These are phyloP conservation scores for Adoxophyes honmai DNA, from an alignment of 1,140 invertebrate species.

Conservation along the genomic window DNA sequence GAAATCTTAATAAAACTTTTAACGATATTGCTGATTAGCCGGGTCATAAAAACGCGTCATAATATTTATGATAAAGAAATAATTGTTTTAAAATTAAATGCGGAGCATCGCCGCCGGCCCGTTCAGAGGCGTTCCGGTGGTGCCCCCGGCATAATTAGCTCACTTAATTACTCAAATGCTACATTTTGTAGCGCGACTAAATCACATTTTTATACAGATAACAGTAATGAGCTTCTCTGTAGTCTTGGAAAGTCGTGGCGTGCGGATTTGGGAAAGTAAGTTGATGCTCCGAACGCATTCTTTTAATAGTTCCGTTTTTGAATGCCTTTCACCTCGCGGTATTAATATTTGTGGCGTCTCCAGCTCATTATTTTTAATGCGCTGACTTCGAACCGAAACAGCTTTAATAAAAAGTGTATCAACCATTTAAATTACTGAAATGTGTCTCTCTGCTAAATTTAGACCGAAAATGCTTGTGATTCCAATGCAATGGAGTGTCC, in stretches of 20 bases:
- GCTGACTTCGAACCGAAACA: slow-evolving; percentile 6
- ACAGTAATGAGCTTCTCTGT: slow-evolving; percentile 19
- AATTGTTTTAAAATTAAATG: neutral
- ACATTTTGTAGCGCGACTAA: slow-evolving; percentile 25
- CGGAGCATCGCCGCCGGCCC: neutral
- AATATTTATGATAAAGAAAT: too few species aligned
- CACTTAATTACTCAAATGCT: slow-evolving; percentile 39
- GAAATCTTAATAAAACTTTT: too few species aligned
- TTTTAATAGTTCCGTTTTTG: slow-evolving; percentile 30
- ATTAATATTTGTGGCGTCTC: slow-evolving; percentile 17
- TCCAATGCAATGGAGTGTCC: too few species aligned
- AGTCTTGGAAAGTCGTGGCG: slow-evolving; percentile 30
- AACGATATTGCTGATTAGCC: too few species aligned
- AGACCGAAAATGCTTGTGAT: too few species aligned
- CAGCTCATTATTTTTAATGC: slow-evolving; percentile 15
- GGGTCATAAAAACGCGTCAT: too few species aligned
- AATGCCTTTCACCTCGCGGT: slow-evolving; percentile 31
- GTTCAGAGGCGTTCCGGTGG: slow-evolving; percentile 26
- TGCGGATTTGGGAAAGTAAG: slow-evolving; percentile 41
- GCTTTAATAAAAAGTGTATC: neutral
- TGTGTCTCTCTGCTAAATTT: too few species aligned
- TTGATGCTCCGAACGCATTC: slow-evolving; percentile 33
- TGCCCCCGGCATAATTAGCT: slow-evolving; percentile 30
- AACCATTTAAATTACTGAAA: too few species aligned
- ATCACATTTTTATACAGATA: slow-evolving; percentile 36